These are phyloP conservation scores for Moxostoma hubbsi DNA, from an alignment of 2,797 vertebrate genomes.

Conservation along the genomic window DNA sequence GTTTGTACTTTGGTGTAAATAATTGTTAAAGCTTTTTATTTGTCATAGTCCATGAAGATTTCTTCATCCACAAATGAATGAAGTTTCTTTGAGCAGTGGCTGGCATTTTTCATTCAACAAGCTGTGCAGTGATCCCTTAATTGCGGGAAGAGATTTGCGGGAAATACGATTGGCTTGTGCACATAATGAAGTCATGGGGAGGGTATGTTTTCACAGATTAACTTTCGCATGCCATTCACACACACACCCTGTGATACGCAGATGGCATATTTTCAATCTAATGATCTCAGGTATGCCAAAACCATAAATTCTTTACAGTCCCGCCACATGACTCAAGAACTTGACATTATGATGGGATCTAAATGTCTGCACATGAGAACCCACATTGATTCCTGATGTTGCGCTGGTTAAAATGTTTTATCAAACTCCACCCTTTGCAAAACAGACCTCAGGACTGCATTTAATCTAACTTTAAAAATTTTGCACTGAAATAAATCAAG, in stretches of 20 bases:
- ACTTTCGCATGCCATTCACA: constrained; percentile 68
- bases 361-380: constrained; percentile 14
- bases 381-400: constrained; percentile 41
- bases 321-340: constrained; percentile 33
- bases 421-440: constrained; percentile 20
- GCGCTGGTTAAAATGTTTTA: background rate
- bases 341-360: constrained; percentile 6
- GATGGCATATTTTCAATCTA: constrained; percentile 64
- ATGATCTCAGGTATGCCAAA: constrained; percentile 57
- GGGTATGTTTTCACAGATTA: constrained; percentile 80
- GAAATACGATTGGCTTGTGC: constrained; percentile 69
- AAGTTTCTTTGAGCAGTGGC: constrained; percentile 32
- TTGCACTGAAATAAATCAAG: constrained; percentile 19
- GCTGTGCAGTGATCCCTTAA: constrained; percentile 70
- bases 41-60: background rate
- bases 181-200: constrained; percentile 71
- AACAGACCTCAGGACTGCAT: constrained; percentile 14
- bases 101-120: constrained; percentile 56
- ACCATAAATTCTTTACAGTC: constrained; percentile 13
- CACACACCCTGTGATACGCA: constrained; percentile 54
- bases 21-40: background rate
- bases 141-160: constrained; percentile 65
- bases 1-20: background rate
- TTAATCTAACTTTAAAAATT: background rate
- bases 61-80: constrained; percentile 27